A percentile compares a stretch with the other conserved stretches of the same genome.
These are phyloP conservation scores for Enteromius viviparus DNA, from an alignment of 2,797 vertebrate species.

Conservation along the genomic window DNA sequence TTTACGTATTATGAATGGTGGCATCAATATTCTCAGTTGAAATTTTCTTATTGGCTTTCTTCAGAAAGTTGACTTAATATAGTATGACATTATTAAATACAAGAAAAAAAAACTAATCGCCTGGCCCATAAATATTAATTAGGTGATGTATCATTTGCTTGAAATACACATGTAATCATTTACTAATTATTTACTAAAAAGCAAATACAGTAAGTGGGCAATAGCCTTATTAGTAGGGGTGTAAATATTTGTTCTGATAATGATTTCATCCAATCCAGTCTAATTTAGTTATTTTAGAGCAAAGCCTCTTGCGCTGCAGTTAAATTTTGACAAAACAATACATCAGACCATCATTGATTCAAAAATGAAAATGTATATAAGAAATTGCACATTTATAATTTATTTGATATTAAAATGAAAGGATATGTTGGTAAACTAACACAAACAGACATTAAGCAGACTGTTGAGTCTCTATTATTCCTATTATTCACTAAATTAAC, in stretches of 20 bases:
- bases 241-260: background rate
- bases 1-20: slow-evolving; percentile 16
- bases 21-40: background rate
- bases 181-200: background rate
- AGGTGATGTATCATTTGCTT: background rate
- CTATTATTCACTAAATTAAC: background rate
- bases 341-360: background rate
- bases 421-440: background rate
- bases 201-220: background rate
- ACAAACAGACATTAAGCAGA: background rate
- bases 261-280: background rate
- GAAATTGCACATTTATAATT: background rate
- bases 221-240: background rate
- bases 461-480: background rate
- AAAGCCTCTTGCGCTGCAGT: background rate
- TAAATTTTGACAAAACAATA: background rate
- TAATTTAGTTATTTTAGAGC: background rate
- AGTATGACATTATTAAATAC: slow-evolving; percentile 4
- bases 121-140: background rate
- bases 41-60: background rate
- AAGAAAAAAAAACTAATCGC: background rate
- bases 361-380: background rate
- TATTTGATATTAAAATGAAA: background rate
- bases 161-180: background rate
- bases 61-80: slow-evolving; percentile 11